phyloP scores from a whole-genome alignment of 2,888 invertebrate species.

The Pristionchus fissidentatus region DNA sequence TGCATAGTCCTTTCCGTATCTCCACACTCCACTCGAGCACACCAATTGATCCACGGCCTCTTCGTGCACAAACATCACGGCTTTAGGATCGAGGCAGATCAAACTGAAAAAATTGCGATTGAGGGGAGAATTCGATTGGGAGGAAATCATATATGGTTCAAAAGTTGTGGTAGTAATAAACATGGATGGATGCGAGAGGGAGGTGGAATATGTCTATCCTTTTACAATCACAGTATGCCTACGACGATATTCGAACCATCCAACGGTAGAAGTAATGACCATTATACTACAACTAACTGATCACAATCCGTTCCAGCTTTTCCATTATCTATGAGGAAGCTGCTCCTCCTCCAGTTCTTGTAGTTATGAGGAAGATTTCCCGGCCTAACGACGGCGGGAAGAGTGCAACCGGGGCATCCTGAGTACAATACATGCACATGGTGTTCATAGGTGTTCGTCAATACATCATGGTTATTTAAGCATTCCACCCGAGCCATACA shows the following conservation, averaged over 20 bases:
- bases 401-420: too few relatives aligned
- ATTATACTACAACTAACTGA: conserved; percentile 1
- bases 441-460: too few relatives aligned
- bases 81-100: background rate
- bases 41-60: background rate
- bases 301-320: background rate
- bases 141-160: background rate
- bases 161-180: background rate
- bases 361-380: background rate
- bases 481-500: too few relatives aligned
- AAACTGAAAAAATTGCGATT: background rate
- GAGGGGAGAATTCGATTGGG: background rate
- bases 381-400: too few relatives aligned
- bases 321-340: background rate
- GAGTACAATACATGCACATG: too few relatives aligned
- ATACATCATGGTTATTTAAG: too few relatives aligned
- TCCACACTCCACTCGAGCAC: background rate
- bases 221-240: too few relatives aligned
- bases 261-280: too few relatives aligned
- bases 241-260: too few relatives aligned
- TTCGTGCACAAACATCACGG: background rate
- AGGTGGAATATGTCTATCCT: too few relatives aligned
- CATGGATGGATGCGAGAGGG: too few relatives aligned
- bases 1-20: background rate
- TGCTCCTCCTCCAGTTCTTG: background rate